Evolutionary conservation across 1,140 invertebrate genomes (phyloP), one percentile per base, ranked within the genome.

Genomic region (Heliconius himera): DNA sequence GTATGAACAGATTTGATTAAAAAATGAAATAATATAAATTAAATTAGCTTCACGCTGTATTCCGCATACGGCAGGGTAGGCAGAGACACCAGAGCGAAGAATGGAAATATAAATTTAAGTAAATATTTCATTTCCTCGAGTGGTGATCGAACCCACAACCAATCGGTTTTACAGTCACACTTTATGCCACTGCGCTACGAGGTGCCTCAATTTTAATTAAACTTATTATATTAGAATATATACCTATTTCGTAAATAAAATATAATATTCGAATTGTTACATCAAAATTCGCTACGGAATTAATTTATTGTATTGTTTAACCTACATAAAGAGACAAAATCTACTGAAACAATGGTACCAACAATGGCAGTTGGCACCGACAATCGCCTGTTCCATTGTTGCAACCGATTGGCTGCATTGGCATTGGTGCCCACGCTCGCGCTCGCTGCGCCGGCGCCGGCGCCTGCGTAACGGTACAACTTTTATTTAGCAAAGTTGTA

Each of bases 321-420:
- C 80, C 77, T 71, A 79, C 73, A 83, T 83, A 76, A 56, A 83
- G 56, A 70, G 79, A 80, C 79, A 81, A 78, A 76, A 78, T 77
- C 77, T 75, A 41, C 46, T 74, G 74, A 84, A 80, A 84, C 83
- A 84, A 81, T 83, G 36, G 77, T n/a, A 70, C 26, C 74, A 77
- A 81, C 79, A 81, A 77, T 76, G 70, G 73, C 56, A 71, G 66
- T 77, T 77, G 60, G 78, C 72, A 77, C n/a, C 60, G 76, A 80
- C 78, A 81, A 78, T 77, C 75, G 72, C 70, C 72, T n/a, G 74
- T 82, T 80, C 77, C 74, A 81, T 76, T 82, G 81, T 83, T 77
- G 76, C 75, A 83, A 81, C 70, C 74, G n/a, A 83, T 78, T 80
- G 70, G 76, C 60, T 79, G 51, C 75, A 77, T 72, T 80, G 82